Evolutionary conservation across 2,797 vertebrate genomes (phyloP).

Genomic region (Loriculus beryllinus): DNA sequence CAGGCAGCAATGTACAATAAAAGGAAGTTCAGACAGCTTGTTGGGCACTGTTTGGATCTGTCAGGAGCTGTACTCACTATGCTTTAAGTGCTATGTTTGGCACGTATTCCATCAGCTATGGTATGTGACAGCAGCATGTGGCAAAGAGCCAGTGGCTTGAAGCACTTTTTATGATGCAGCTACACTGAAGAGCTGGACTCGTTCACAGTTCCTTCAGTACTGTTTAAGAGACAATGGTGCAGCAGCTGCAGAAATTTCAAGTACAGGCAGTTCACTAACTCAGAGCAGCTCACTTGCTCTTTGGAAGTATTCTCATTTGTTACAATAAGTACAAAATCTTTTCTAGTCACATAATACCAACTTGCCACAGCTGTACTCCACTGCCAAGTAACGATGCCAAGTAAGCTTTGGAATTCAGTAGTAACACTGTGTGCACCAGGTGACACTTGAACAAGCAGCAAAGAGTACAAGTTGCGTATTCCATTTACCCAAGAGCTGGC

Average conservation of each 20-base stretch:
- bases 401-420: background rate
- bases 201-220: background rate
- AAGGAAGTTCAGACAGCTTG: background rate
- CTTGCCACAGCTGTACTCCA: background rate
- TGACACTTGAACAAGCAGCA: background rate
- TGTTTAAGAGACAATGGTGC: background rate
- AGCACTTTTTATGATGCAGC: background rate
- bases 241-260: background rate
- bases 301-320: background rate
- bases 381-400: background rate
- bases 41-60: background rate
- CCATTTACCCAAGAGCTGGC: background rate
- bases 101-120: background rate
- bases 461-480: background rate
- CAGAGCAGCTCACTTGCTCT: background rate
- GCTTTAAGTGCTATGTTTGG: background rate
- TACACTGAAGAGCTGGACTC: background rate
- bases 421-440: background rate
- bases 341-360: background rate
- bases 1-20: background rate
- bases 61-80: background rate
- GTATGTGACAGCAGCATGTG: background rate
- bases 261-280: background rate
- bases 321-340: background rate
- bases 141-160: background rate